Conservation (phyloP, 2,888 invertebrate species). For the Metacarcinus magister region DNA sequence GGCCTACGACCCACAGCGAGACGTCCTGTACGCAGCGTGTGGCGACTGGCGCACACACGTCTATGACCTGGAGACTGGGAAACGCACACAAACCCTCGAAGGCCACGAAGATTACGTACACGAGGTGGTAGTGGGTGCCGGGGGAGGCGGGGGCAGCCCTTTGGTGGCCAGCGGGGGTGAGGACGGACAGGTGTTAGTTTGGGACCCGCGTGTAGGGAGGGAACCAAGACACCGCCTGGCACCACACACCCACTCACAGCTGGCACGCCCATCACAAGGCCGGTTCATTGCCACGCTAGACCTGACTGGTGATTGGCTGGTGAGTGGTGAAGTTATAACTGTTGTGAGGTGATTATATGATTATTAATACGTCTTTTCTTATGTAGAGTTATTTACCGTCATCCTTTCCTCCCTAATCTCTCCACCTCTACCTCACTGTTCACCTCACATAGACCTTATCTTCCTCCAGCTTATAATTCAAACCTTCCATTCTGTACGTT, state of each 20-base stretch:
- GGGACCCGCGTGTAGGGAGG: slow-evolving; percentile 78
- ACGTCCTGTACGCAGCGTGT: slow-evolving; percentile 79
- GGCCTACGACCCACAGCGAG: slow-evolving; percentile 67
- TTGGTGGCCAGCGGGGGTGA: slow-evolving; percentile 76
- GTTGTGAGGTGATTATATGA: no score
- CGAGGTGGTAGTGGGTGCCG: slow-evolving; percentile 78
- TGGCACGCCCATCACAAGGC: slow-evolving; percentile 79
- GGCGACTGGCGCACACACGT: slow-evolving; percentile 82
- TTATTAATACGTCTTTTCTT: no score
- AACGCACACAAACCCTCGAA: slow-evolving; percentile 73
- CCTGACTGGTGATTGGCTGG: slow-evolving; percentile 80
- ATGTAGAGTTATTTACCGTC: no score
- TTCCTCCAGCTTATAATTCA: no score
- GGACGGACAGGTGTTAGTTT: slow-evolving; percentile 81
- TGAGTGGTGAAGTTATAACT: slow-evolving; percentile 59
- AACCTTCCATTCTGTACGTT: no score
- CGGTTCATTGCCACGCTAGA: slow-evolving; percentile 74
- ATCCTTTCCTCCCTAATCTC: no score
- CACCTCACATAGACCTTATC: no score
- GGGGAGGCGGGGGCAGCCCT: slow-evolving; percentile 54
- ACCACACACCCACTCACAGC: slow-evolving; percentile 73
- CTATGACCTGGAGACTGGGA: slow-evolving; percentile 80
- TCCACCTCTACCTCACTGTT: no score
- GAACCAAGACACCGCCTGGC: slow-evolving; percentile 77
- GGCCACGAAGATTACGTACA: slow-evolving; percentile 82